Evolutionary conservation across 1,140 invertebrate species (phyloP), one percentile per base, ranked within the genome.

Genomic region (Pogonomyrmex barbatus): DNA sequence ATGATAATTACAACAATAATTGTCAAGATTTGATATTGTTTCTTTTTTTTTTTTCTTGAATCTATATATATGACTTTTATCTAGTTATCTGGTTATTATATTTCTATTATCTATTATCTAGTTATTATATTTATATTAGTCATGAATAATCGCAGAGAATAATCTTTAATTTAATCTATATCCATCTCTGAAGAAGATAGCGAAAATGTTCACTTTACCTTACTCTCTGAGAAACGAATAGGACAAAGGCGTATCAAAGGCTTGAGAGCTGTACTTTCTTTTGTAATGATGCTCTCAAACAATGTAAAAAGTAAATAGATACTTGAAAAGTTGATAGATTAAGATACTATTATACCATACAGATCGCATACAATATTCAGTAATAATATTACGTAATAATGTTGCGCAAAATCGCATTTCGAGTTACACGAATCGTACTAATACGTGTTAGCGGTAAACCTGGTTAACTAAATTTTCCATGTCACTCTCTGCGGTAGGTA

Each of bases 401-500:
- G 76, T 47, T 65, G 45, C 45, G 47, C 76, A 65, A 78, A 78
- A 78, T 78, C 9, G 42, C 58, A 47, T 78, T 65, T 65, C 17
- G 45, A 36, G 45, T 50, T 17, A 78, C 45, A 65, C 33, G 76
- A 78, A 36, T 78, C 76, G 17, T 36, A 78, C 14, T 33, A 63
- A 78, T 17, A 24, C 58, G 60, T 50, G 30, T 65, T 78, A 78
- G 45, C 33, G 76, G 42, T 65, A 52, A 78, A 50, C 30, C 45
- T 78, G 45, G 17, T 77, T 77, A 77, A 77, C 75, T 62, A 33
- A 63, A 78, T 78, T 78, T 78, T 63, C 58, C 58, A 47, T 58
- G 10, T 63, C 76, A 50, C 30, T 65, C 17, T 63, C 76, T 17
- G 30, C 45, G 45, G 36, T 42, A 39, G n/a, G 9, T 75, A 24